Percentiles rank a stretch among this genome's conserved stretches.
phyloP scores from a whole-genome alignment of 1,140 invertebrate species.

The Panulirus ornatus region DNA sequence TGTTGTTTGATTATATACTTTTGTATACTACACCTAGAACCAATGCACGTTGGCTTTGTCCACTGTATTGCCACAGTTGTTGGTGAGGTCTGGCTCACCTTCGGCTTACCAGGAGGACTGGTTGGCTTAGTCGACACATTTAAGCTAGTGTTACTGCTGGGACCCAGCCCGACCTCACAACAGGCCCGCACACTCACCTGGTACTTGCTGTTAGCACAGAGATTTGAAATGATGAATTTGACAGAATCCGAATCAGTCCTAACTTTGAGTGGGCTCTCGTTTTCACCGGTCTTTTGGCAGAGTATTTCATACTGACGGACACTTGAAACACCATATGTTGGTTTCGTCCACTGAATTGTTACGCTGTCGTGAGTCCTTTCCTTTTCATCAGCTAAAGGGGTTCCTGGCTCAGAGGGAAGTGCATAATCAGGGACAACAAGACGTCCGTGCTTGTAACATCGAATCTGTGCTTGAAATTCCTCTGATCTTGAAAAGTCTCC shows the following conservation, averaged over 20 bases:
- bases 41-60: neutral
- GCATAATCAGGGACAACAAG: slow-evolving; percentile 1
- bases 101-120: slow-evolving; percentile 8
- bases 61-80: neutral
- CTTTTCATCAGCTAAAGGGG: neutral
- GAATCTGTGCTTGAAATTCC: neutral
- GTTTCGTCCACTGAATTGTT: slow-evolving; percentile 26
- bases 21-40: neutral
- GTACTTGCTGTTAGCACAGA: neutral
- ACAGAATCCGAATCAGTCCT: neutral
- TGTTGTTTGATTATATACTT: slow-evolving; percentile 19
- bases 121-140: slow-evolving; percentile 21
- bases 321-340: neutral
- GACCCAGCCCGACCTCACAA: slow-evolving; percentile 29
- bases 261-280: neutral
- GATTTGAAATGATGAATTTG: neutral
- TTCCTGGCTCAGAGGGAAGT: slow-evolving; percentile 32
- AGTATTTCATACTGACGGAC: slow-evolving; percentile 15
- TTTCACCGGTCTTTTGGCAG: neutral
- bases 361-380: slow-evolving; percentile 17
- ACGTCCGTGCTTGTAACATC: slow-evolving; percentile 30
- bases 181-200: neutral
- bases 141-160: neutral
- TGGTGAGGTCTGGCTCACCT: neutral
- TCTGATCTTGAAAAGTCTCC: neutral